Evolutionary conservation across 2,113 vertebrate genomes (phyloP).

Genomic region (Macrotis lagotis): DNA sequence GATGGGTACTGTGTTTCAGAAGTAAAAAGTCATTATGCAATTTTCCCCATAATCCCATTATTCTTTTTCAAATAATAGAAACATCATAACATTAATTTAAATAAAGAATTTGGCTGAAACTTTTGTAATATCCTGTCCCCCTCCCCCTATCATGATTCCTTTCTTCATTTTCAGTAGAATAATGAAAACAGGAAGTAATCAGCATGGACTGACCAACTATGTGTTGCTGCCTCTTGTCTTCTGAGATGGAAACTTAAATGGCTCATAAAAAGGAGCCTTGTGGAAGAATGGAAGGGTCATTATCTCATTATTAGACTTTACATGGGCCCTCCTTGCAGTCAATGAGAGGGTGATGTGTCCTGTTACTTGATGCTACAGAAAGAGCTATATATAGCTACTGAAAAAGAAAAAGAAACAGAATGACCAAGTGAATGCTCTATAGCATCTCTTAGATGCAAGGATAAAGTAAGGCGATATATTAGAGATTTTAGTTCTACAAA

Average conservation of each 20-base stretch:
- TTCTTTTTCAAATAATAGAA: not conserved
- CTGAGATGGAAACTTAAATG: not conserved
- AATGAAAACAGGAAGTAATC: not conserved
- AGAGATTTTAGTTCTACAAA: not conserved
- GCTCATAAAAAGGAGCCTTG: not conserved
- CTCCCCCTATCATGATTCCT: not conserved
- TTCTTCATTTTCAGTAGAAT: not conserved
- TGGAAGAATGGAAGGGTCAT: no score
- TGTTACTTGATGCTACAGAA: not conserved
- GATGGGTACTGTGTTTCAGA: not conserved
- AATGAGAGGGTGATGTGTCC: not conserved
- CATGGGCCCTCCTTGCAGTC: not conserved
- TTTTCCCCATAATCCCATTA: not conserved
- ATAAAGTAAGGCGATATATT: accelerated
- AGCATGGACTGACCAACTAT: not conserved
- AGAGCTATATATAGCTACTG: not conserved
- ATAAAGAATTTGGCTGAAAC: not conserved
- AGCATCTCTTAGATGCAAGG: not conserved
- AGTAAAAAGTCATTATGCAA: not conserved
- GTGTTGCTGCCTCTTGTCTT: not conserved
- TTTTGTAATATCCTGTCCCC: not conserved
- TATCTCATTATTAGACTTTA: no score
- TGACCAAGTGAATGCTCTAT: not conserved
- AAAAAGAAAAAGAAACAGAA: not conserved
- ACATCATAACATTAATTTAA: not conserved